phyloP scores from a whole-genome alignment of 2,888 invertebrate species.

The Notodromas monacha region DNA sequence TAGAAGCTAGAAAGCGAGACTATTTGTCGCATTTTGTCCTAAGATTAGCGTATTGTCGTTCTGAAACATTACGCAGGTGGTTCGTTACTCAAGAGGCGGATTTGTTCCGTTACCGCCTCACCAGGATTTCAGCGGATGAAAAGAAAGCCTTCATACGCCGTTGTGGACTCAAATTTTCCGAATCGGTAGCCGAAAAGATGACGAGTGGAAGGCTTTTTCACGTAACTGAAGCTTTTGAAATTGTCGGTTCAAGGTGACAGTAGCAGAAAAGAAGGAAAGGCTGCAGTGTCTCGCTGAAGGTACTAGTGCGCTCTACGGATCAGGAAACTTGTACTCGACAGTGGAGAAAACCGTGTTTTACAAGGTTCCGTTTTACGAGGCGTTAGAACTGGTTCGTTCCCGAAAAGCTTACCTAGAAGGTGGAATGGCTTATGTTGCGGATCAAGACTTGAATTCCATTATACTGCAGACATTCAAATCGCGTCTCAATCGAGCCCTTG shows the following conservation, averaged over 20 bases:
- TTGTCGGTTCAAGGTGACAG: too few species aligned
- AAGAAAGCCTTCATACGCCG: too few species aligned
- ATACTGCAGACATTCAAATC: slow-evolving; percentile 17
- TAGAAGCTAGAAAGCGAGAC: slow-evolving; percentile 22
- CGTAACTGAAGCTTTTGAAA: too few species aligned
- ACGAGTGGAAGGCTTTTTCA: too few species aligned
- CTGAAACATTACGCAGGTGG: slow-evolving; percentile 55
- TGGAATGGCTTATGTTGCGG: slow-evolving; percentile 62
- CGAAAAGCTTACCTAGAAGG: slow-evolving; percentile 40
- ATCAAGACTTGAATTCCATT: slow-evolving; percentile 47
- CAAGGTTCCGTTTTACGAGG: slow-evolving; percentile 55
- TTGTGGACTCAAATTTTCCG: too few species aligned
- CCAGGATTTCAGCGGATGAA: too few species aligned
- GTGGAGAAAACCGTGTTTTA: slow-evolving; percentile 29
- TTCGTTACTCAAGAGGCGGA: slow-evolving; percentile 61
- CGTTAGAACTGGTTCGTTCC: slow-evolving; percentile 41
- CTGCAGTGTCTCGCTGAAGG: too few species aligned
- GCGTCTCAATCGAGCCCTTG: background rate
- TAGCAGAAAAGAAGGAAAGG: too few species aligned
- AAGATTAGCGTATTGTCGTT: slow-evolving; percentile 53
- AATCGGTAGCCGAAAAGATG: too few species aligned
- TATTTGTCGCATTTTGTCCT: slow-evolving; percentile 75
- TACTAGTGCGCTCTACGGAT: too few species aligned
- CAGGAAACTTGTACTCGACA: too few species aligned
- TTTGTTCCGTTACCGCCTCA: slow-evolving; percentile 31